Conservation (phyloP, 2,888 invertebrate genomes). For the Euproctis similis region DNA sequence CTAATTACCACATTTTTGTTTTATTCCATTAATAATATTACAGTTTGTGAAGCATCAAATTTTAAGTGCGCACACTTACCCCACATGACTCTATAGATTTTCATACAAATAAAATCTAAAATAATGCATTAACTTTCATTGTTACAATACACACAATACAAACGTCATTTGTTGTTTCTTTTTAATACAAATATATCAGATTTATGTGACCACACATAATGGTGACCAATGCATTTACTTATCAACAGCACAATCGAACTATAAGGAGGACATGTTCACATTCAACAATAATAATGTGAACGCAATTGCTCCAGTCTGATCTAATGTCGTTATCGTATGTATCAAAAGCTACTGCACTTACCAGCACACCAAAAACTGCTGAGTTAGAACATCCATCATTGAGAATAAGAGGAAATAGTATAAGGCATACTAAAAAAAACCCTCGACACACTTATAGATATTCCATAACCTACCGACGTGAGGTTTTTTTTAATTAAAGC, state of each 20-base stretch:
- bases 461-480: too few relatives aligned
- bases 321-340: conserved; percentile 36
- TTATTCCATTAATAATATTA: too few relatives aligned
- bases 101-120: too few relatives aligned
- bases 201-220: conserved; percentile 9
- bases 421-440: conserved; percentile 31
- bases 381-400: conserved; percentile 68
- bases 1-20: too few relatives aligned
- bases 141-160: too few relatives aligned
- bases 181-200: conserved; percentile 1
- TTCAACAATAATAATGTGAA: conserved; percentile 20
- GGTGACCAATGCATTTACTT: conserved; percentile 14
- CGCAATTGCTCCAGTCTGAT: conserved; percentile 29
- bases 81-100: too few relatives aligned
- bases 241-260: conserved; percentile 10
- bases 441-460: conserved; percentile 24
- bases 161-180: too few relatives aligned
- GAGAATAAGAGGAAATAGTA: conserved; percentile 44
- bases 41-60: too few relatives aligned
- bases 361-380: conserved; percentile 63
- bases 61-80: too few relatives aligned
- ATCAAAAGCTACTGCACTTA: conserved; percentile 56
- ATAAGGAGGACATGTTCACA: conserved; percentile 10
- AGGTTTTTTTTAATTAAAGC: too few relatives aligned
- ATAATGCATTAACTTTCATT: too few relatives aligned